Conservation (phyloP, 2,113 vertebrate genomes). For the Sebastes fasciatus region DNA sequence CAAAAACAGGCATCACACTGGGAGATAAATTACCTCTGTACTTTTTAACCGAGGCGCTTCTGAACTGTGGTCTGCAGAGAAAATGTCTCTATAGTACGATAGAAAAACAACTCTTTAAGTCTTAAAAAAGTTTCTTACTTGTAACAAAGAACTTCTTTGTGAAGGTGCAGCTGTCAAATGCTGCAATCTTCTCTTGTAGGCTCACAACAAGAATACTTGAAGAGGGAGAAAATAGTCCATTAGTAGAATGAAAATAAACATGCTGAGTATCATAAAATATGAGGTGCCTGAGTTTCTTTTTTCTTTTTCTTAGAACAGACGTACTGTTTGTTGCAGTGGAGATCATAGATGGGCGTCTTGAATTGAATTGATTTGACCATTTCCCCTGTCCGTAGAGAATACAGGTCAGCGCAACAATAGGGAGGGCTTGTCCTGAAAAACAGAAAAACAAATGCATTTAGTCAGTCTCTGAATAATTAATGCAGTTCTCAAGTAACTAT, state of each 20-base stretch:
- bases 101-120: not conserved
- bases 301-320: not conserved
- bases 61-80: not conserved
- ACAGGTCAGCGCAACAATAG: conserved; percentile 96
- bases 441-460: not conserved
- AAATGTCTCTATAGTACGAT: not conserved
- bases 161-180: conserved; percentile 98
- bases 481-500: not conserved
- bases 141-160: conserved; percentile 99
- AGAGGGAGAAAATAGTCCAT: conserved; percentile 17
- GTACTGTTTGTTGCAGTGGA: conserved; percentile 97
- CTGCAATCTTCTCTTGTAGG: conserved; percentile 98
- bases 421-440: conserved; percentile 91
- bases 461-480: not conserved
- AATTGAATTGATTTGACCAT: conserved; percentile 99
- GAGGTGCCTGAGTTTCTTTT: not conserved
- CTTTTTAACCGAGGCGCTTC: not conserved
- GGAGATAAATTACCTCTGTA: not conserved
- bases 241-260: not conserved
- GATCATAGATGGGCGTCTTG: conserved; percentile 97
- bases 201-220: conserved; percentile 95
- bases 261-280: not conserved
- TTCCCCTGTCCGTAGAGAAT: conserved; percentile 94
- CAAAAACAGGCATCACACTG: not conserved
- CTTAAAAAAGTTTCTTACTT: conserved; percentile 84